Evolutionary conservation across 2,888 invertebrate genomes (phyloP), one percentile per base, ranked within the genome.

Genomic region (Drosophila kuntzei): DNA sequence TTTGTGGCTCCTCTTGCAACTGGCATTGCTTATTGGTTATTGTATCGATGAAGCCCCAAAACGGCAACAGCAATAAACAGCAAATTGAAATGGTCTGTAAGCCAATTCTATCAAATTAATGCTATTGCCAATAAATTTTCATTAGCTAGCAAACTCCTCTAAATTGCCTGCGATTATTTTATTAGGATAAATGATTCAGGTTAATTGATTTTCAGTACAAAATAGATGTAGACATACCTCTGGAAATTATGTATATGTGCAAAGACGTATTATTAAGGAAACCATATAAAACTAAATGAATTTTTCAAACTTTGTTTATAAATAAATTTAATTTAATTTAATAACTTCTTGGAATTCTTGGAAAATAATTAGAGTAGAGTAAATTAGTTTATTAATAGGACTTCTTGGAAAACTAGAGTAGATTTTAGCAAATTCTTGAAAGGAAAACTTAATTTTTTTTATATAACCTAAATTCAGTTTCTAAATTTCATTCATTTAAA

Each of bases 41-140:
- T 70, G 70, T 71, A 71, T 54, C 53, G 51, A 46, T 34, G 63
- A 71, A 71, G 50, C 54, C 55, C 49, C 51, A 34, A 37, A 41
- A n/a, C 22, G 29, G 9, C 37, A 37, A 11, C 46, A 53, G 32
- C 62, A 50, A 62, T 62, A 44, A 50, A 57, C 25, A 54, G 43
- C 39, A 64, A 60, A 68, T 68, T 63, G 60, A 54, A 60, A 68
- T 58, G 44, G 46, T 60, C 34, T 37, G 43, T 25, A 50, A 20
- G 47, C 18, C n/a, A 57, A 41, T 43, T 18, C 14, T 2, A 66
- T 53, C 18, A 32, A 50, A 36, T 64, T 44, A 34, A 39, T 34
- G 25, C 27, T 16, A 51, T 27, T 47, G 36, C 32, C 41, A 60
- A 49, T 44, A 51, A 41, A 66, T 67, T 41, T 34, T 51, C 43